Conservation (phyloP, 2,888 invertebrate species). For the Liopterus haemorrhoidalis region DNA sequence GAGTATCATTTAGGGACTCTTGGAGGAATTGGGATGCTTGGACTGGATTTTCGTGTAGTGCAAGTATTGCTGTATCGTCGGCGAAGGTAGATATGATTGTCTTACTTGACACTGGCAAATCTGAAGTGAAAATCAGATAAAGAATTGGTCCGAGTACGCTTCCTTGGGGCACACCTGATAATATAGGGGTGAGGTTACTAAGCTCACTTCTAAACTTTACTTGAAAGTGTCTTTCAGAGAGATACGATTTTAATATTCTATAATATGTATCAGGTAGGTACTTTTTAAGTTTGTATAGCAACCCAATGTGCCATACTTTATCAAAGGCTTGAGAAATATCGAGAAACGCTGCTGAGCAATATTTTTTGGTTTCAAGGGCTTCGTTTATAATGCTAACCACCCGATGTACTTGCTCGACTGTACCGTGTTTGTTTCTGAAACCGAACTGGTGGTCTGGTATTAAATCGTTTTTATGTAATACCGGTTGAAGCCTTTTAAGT, state of each 20-base stretch:
- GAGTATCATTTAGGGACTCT: constrained; percentile 20
- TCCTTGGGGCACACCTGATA: constrained; percentile 28
- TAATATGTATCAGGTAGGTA: constrained; percentile 13
- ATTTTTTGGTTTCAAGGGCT: constrained; percentile 23
- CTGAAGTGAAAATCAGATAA: constrained; percentile 24
- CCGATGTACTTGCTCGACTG: constrained; percentile 28
- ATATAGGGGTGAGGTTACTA: constrained; percentile 17
- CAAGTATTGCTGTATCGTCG: constrained; percentile 27
- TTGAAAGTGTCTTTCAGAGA: constrained; percentile 15
- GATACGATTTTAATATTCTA: constrained; percentile 23
- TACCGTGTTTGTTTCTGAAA: constrained; percentile 20
- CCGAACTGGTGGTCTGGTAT: constrained; percentile 18
- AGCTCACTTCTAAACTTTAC: background rate
- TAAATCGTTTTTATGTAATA: background rate
- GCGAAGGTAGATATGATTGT: constrained; percentile 25
- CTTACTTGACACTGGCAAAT: constrained; percentile 24
- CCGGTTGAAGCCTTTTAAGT: background rate
- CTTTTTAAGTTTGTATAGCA: constrained; percentile 26
- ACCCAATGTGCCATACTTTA: constrained; percentile 30
- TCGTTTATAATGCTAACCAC: constrained; percentile 19
- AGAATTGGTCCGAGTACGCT: constrained; percentile 28
- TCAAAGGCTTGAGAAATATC: constrained; percentile 33
- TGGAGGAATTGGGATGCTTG: constrained; percentile 27
- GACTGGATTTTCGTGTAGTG: constrained; percentile 18
- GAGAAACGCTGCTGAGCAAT: constrained; percentile 28